A percentile compares a stretch with the other conserved stretches of the same genome.
phyloP scores from a whole-genome alignment of 2,113 vertebrate genomes.

The Serilophus lunatus region DNA sequence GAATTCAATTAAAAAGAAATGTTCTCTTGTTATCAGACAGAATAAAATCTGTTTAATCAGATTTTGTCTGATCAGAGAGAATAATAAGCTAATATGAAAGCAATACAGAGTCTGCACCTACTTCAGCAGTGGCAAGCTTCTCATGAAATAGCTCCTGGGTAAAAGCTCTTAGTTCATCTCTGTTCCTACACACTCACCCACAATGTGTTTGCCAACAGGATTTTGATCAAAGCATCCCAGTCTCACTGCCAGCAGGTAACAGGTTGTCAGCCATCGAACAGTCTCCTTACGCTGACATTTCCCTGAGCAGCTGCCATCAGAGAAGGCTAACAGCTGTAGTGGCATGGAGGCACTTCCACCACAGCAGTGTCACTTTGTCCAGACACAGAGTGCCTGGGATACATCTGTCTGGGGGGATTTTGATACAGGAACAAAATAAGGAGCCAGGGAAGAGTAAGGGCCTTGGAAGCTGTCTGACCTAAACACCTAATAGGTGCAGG shows the following conservation, averaged over 20 bases:
- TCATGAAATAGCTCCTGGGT: not conserved
- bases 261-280: not conserved
- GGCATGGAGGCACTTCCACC: not conserved
- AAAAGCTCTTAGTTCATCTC: not conserved
- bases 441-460: not conserved
- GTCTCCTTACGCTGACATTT: fast-evolving
- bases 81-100: not conserved
- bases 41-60: conserved; percentile 1
- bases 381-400: fast-evolving
- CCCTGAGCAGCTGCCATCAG: not conserved
- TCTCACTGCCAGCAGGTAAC: not conserved
- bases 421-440: fast-evolving
- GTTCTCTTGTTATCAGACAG: not conserved
- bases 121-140: not conserved
- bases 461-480: not conserved
- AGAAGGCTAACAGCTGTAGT: not conserved
- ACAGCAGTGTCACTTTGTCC: fast-evolving
- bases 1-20: not conserved
- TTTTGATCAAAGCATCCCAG: not conserved
- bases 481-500: not conserved
- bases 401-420: not conserved
- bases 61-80: not conserved
- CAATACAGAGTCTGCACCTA: not conserved
- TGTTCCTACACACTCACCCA: not conserved
- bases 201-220: not conserved